Evolutionary conservation across 2,113 vertebrate species (phyloP).

Genomic region (pig (Sus scrofa)): T2T-Sscrofa CM000822.6:57968501-57969000

Average conservation of each 20-base stretch:
- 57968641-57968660: no score
- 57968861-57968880: not conserved
- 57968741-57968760: not conserved
- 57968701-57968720: not conserved
- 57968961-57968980: not conserved
- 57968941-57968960: not conserved
- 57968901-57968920: not conserved
- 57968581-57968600: no score
- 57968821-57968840: not conserved
- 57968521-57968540: no score
- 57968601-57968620: no score
- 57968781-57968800: not conserved
- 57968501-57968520: no score
- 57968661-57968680: no score
- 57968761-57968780: not conserved
- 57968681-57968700: no score
- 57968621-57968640: no score
- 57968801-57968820: not conserved
- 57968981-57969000: not conserved
- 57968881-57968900: not conserved
- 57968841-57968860: not conserved
- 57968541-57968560: no score
- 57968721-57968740: not conserved
- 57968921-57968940: not conserved
- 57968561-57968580: no score